These are phyloP conservation scores for Eumeta japonica DNA, from an alignment of 1,140 invertebrate species.

Conservation along the genomic window DNA sequence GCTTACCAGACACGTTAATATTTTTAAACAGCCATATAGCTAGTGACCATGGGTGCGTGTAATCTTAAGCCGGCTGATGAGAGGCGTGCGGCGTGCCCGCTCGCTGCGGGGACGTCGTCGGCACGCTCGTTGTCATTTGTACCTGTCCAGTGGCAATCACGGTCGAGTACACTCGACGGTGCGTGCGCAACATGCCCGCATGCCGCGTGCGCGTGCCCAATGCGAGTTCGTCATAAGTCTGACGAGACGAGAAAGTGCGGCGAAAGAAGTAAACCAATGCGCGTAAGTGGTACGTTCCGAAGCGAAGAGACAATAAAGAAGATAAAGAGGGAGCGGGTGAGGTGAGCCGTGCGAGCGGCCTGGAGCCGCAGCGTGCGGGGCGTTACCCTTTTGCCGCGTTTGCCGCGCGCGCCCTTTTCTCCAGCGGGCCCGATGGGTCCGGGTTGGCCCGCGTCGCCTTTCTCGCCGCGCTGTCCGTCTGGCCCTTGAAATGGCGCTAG, in stretches of 20 bases:
- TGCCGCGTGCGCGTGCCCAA: slow-evolving; percentile 8
- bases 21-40: not conserved
- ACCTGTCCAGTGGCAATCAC: too few relatives aligned
- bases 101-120: too few relatives aligned
- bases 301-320: not conserved
- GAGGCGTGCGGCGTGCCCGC: too few relatives aligned
- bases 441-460: slow-evolving; percentile 71
- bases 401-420: slow-evolving; percentile 77
- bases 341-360: not conserved
- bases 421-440: slow-evolving; percentile 73
- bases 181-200: too few relatives aligned
- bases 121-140: slow-evolving; percentile 34
- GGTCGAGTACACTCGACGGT: too few relatives aligned
- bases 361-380: not conserved
- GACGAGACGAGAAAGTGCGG: too few relatives aligned
- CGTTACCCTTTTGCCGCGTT: slow-evolving; percentile 83
- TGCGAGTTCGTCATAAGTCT: too few relatives aligned
- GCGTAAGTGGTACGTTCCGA: not conserved
- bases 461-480: slow-evolving; percentile 73
- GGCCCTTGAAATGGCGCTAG: slow-evolving; percentile 19
- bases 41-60: not conserved
- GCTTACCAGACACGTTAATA: not conserved
- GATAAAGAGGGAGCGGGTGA: not conserved
- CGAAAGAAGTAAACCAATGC: not conserved
- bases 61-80: too few relatives aligned